Evolutionary conservation across 2,888 invertebrate genomes (phyloP).

Genomic region (Stictocephala bisonia): DNA sequence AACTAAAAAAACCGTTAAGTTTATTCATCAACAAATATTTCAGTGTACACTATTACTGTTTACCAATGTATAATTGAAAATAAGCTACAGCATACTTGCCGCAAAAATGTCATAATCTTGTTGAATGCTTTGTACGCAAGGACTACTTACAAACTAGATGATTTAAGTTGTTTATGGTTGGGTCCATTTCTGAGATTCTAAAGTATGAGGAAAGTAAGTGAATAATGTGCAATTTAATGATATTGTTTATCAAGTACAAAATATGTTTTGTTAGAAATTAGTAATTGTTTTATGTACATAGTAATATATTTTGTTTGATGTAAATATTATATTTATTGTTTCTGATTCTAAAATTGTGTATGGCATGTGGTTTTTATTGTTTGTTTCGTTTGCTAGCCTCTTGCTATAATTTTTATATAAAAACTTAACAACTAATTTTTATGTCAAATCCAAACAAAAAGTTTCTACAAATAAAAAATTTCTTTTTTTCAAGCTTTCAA

Average conservation of each 20-base stretch:
- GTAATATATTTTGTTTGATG: conserved; percentile 12
- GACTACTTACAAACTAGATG: conserved; percentile 26
- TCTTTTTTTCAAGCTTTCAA: too few species aligned
- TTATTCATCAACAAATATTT: too few species aligned
- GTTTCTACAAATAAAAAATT: too few species aligned
- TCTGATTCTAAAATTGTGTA: not conserved
- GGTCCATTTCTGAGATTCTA: conserved; percentile 51
- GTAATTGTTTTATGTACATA: conserved; percentile 34
- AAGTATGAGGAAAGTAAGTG: conserved; percentile 29
- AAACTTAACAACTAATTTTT: not conserved
- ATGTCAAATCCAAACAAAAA: not conserved
- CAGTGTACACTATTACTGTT: too few species aligned
- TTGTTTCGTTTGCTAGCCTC: not conserved
- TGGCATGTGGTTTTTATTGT: not conserved
- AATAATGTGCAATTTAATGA: conserved; percentile 43
- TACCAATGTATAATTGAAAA: too few species aligned
- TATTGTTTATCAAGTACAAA: conserved; percentile 47
- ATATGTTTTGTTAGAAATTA: conserved; percentile 44
- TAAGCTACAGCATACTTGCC: too few species aligned
- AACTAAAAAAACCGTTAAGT: too few species aligned
- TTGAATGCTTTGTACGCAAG: conserved; percentile 16
- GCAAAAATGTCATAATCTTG: too few species aligned
- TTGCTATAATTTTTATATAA: not conserved
- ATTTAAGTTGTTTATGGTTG: conserved; percentile 52
- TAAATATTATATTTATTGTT: conserved; percentile 27